Evolutionary conservation across 2,888 invertebrate species (phyloP), one percentile per base, ranked within the genome.

Genomic region (Hoplodrina blanda): DNA sequence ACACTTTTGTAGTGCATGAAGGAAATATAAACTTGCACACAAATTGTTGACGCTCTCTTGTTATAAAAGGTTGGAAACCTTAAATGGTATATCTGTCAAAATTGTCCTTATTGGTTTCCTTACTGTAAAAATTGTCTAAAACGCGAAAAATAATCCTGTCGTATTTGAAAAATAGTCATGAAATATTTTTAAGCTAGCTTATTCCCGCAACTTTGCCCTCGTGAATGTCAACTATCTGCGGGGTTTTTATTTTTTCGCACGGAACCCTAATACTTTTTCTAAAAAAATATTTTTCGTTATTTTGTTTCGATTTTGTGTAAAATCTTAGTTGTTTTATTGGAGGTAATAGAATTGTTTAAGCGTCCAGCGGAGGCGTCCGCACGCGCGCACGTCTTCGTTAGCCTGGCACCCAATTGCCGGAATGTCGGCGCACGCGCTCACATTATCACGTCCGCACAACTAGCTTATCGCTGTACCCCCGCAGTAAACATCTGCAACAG

Each of bases 401-500:
- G 54, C 41, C 41, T 33, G 69, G 19, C 69, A 74, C 57, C 55
- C 85, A 86, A 85, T 81, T 81, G 83, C 71, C 73, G 70, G 82
- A 71, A 73, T 81, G 82, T 72, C 79, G 74, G 82, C 76, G 76
- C 82, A 71, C 80, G 80, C 80, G 73, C 72, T 76, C 71, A 25
- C 67, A 80, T 76, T 74, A 84, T 80, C 88, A 89, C 88, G 87
- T 88, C 73, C 85, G 56, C 65, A n/a, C 66, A 71, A 78, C 78
- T 74, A 64, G 74, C 81, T 83, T 72, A 69, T 68, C 70, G 19
- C 50, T n/a, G 20, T 44, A 63, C n/a, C 53, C 4, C 46, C 8
- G 20, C 67, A 66, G 59, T 70, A 69, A 73, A 73, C 66, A 76
- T 68, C 53, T 70, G 63, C 59, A 41, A 60, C 46, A 60, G 62